These are phyloP conservation scores for Caenorhabditis parvicauda DNA, from an alignment of 2,888 invertebrate species.

Conservation along the genomic window DNA sequence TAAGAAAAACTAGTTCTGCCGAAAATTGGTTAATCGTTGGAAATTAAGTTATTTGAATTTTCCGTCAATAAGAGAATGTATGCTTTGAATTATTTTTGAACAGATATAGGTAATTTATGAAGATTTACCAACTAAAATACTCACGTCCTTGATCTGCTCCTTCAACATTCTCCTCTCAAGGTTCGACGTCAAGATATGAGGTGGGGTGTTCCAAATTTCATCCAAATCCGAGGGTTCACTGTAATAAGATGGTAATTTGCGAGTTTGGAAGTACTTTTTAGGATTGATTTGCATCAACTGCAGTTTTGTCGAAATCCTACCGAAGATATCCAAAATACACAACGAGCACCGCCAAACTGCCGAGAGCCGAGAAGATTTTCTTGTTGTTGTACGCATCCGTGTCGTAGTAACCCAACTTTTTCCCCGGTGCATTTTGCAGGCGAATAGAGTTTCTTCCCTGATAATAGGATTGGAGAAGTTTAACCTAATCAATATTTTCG, in stretches of 20 bases:
- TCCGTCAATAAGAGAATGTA: no score
- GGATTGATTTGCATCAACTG: no score
- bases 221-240: constrained; percentile 56
- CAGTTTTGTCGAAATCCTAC: constrained; percentile 20
- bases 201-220: constrained; percentile 47
- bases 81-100: no score
- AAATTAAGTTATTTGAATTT: no score
- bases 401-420: constrained; percentile 45
- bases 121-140: not conserved
- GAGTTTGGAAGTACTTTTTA: no score
- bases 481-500: not conserved
- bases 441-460: constrained; percentile 27
- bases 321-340: constrained; percentile 52
- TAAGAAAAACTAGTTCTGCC: no score
- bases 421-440: constrained; percentile 12
- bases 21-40: no score
- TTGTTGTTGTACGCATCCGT: constrained; percentile 39
- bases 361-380: constrained; percentile 41
- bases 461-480: no score
- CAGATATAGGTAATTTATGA: no score
- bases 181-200: constrained; percentile 49
- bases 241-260: no score
- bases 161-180: constrained; percentile 50
- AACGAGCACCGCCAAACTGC: constrained; percentile 37
- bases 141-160: constrained; percentile 46